These are phyloP conservation scores for Sisyra nigra DNA, from an alignment of 2,888 invertebrate genomes.

Conservation along the genomic window DNA sequence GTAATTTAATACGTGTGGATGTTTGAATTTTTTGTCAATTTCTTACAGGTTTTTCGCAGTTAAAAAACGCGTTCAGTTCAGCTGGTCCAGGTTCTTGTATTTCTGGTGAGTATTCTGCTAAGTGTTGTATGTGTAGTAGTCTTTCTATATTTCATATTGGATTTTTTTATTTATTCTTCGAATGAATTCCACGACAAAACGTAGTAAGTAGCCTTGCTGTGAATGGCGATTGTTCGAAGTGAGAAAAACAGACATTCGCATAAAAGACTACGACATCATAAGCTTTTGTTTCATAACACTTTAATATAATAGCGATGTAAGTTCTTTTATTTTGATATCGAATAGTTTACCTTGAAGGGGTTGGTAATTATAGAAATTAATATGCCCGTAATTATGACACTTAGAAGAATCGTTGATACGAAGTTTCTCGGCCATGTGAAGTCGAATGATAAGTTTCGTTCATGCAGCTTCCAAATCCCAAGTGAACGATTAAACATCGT, in stretches of 20 bases:
- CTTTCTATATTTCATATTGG: neutral
- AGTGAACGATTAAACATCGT: no score
- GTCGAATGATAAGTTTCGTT: no score
- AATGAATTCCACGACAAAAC: neutral
- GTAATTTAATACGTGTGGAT: no score
- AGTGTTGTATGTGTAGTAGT: neutral
- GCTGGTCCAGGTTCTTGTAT: slow-evolving; percentile 42
- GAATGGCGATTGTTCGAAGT: slow-evolving; percentile 1
- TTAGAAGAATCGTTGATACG: no score
- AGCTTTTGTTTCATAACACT: no score
- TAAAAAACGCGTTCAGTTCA: slow-evolving; percentile 48
- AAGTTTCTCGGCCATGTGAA: no score
- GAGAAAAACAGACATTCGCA: slow-evolving; percentile 2
- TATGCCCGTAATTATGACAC: no score
- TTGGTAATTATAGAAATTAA: no score
- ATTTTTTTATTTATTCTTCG: slow-evolving; percentile 1
- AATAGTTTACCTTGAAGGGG: no score
- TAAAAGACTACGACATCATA: neutral
- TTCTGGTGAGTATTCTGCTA: slow-evolving; percentile 32
- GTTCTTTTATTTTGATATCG: no score
- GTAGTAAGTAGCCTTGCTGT: neutral
- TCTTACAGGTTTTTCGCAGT: slow-evolving; percentile 44
- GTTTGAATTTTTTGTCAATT: slow-evolving; percentile 6
- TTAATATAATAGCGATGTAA: no score
- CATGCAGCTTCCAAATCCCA: no score